phyloP scores from a whole-genome alignment of 2,797 vertebrate species.

The Peromyscus melanophrys region DNA sequence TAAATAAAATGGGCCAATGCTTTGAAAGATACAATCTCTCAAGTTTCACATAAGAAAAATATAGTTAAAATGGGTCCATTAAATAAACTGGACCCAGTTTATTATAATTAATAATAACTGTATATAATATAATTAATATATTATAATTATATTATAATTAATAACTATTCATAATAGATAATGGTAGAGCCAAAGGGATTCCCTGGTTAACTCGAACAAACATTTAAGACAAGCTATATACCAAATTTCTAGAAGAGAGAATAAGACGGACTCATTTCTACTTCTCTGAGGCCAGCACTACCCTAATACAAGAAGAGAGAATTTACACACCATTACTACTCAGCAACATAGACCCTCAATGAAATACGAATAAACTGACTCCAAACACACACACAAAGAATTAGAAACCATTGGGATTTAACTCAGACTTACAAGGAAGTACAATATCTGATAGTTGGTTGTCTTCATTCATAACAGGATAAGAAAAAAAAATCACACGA shows the following conservation, averaged over 20 bases:
- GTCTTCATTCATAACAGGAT: not conserved
- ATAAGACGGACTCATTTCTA: not conserved
- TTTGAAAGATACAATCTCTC: not conserved
- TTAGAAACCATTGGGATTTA: not conserved
- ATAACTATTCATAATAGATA: not conserved
- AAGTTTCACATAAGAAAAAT: not conserved
- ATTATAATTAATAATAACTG: too few relatives aligned
- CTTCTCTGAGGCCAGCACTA: not conserved
- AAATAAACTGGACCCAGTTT: not conserved
- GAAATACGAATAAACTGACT: not conserved
- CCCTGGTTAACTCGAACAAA: not conserved
- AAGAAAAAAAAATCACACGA: not conserved
- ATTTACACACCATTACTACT: not conserved
- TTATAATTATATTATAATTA: not conserved
- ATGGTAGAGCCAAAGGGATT: not conserved
- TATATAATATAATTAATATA: too few relatives aligned
- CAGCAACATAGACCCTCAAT: not conserved
- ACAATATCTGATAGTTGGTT: not conserved
- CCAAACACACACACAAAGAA: not conserved
- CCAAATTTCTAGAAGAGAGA: not conserved
- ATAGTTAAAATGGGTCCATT: not conserved
- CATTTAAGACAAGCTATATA: not conserved
- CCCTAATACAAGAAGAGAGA: not conserved
- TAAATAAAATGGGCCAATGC: not conserved
- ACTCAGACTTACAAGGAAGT: not conserved